phyloP scores from a whole-genome alignment of 1,140 invertebrate genomes.

The Trialeurodes vaporariorum region DNA sequence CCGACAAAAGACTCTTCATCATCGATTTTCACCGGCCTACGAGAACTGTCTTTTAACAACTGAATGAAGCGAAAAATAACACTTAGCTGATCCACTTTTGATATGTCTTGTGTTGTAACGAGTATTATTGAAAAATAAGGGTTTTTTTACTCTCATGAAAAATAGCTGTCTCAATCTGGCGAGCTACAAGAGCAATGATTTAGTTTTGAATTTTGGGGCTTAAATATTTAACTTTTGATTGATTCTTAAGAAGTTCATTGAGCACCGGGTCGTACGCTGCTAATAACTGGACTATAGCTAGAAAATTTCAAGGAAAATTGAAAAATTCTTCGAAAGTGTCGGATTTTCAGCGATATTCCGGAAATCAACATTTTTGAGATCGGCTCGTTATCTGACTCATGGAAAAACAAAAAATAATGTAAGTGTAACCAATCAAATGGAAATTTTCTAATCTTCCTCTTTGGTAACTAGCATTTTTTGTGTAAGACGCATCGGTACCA shows the following conservation, averaged over 20 bases:
- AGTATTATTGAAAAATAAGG: slow-evolving; percentile 11
- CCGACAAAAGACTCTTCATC: slow-evolving; percentile 15
- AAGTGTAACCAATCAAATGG: too few relatives aligned
- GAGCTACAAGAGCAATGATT: slow-evolving; percentile 9
- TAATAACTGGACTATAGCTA: slow-evolving; percentile 3
- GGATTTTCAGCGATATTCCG: too few relatives aligned
- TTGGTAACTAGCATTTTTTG: too few relatives aligned
- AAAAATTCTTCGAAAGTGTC: slow-evolving; percentile 10
- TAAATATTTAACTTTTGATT: slow-evolving; percentile 7
- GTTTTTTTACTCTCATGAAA: too few relatives aligned
- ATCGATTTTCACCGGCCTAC: too few relatives aligned
- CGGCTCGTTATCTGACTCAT: too few relatives aligned
- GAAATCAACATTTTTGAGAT: too few relatives aligned
- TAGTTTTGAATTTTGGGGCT: slow-evolving; percentile 10
- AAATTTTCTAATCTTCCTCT: too few relatives aligned
- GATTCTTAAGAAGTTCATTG: not conserved
- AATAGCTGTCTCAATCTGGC: too few relatives aligned
- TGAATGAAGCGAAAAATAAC: slow-evolving; percentile 10
- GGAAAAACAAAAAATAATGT: too few relatives aligned
- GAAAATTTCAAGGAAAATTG: slow-evolving; percentile 9
- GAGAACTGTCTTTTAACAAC: too few relatives aligned
- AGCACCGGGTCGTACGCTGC: not conserved
- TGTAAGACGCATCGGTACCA: too few relatives aligned
- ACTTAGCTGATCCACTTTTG: slow-evolving; percentile 8
- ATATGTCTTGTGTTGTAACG: slow-evolving; percentile 11